Conservation (phyloP, 2,797 vertebrate genomes). For the Holocentrus rufus region DNA sequence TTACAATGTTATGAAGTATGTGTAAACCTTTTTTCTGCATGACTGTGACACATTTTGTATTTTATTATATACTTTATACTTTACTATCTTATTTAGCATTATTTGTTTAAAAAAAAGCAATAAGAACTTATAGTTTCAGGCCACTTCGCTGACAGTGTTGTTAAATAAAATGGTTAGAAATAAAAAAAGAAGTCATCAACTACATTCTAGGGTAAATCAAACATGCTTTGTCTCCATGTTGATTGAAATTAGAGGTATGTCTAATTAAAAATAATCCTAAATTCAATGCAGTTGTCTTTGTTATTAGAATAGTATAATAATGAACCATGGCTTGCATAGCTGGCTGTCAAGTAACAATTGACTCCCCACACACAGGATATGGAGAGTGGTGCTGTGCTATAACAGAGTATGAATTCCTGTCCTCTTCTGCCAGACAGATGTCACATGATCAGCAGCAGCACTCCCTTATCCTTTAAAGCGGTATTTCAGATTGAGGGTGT, state of each 20-base stretch:
- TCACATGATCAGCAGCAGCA: constrained; percentile 47
- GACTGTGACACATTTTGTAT: too few relatives aligned
- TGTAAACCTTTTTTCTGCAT: too few relatives aligned
- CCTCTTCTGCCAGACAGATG: constrained; percentile 61
- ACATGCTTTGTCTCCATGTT: neutral
- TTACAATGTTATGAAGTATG: too few relatives aligned
- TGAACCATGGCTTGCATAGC: constrained; percentile 24
- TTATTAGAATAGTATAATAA: constrained; percentile 6
- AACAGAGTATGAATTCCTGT: constrained; percentile 46
- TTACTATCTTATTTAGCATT: too few relatives aligned
- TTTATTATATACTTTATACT: too few relatives aligned
- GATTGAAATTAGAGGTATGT: neutral
- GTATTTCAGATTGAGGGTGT: constrained; percentile 44
- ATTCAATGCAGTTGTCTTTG: neutral
- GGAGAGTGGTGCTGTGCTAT: constrained; percentile 24
- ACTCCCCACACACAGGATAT: constrained; percentile 55
- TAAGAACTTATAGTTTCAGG: too few relatives aligned
- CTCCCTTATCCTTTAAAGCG: constrained; percentile 46
- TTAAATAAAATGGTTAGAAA: too few relatives aligned
- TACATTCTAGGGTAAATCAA: neutral
- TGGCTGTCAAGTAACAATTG: constrained; percentile 45
- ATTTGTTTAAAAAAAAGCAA: too few relatives aligned
- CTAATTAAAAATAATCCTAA: neutral
- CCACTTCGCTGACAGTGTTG: too few relatives aligned
- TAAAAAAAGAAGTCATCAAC: too few relatives aligned